Conservation (phyloP, 2,113 vertebrate genomes). For the Nesoenas mayeri region DNA sequence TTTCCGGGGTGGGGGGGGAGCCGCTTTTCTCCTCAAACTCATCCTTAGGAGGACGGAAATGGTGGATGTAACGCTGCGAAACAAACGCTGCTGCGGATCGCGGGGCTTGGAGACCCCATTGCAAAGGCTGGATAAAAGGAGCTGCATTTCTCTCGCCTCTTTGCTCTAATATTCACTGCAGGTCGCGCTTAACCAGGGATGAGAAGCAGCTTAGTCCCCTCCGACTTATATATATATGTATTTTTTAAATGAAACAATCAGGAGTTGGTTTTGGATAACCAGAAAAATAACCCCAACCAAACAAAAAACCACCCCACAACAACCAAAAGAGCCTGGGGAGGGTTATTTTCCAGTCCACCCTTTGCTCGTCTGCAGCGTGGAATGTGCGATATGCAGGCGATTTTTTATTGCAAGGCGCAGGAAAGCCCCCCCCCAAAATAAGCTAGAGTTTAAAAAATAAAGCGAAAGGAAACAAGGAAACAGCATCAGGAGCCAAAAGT, state of each 20-base stretch:
- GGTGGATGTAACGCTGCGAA: background rate
- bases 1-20: background rate
- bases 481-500: background rate
- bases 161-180: background rate
- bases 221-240: background rate
- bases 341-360: background rate
- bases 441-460: background rate
- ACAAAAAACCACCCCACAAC: too few relatives aligned
- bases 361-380: conserved; percentile 8
- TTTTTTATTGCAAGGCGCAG: background rate
- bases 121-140: background rate
- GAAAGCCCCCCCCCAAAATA: background rate
- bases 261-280: background rate
- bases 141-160: background rate
- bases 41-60: background rate
- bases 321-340: background rate
- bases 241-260: background rate
- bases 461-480: background rate
- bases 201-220: background rate
- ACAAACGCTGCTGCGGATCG: background rate
- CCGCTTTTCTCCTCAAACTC: background rate
- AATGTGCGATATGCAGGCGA: conserved; percentile 6
- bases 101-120: background rate
- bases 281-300: too few relatives aligned
- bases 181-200: background rate